Conservation (phyloP, 2,888 invertebrate species). For the Tenthredo amoena region DNA sequence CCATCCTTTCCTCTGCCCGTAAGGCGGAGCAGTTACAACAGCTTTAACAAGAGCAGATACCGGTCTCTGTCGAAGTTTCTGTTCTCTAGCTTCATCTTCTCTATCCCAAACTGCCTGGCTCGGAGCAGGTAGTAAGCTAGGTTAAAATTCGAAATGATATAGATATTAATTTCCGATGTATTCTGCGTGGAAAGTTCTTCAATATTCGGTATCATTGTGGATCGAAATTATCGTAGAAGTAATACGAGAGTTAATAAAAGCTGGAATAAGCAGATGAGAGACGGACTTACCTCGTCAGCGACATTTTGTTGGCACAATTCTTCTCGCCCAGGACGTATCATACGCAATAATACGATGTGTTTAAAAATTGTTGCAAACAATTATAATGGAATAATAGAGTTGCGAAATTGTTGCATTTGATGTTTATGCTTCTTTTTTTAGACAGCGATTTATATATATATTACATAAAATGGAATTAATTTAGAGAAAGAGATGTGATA, state of each 20-base stretch:
- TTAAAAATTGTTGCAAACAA: neutral
- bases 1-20: conserved; percentile 97
- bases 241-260: neutral
- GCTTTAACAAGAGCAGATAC: conserved; percentile 87
- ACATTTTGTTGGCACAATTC: conserved; percentile 45
- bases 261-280: neutral
- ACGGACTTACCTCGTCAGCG: conserved; percentile 46
- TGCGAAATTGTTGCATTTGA: neutral
- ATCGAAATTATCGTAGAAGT: neutral
- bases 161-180: neutral
- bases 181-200: neutral
- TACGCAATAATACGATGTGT: neutral
- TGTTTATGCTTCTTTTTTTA: neutral
- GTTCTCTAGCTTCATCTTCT: conserved; percentile 87
- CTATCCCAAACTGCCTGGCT: conserved; percentile 93
- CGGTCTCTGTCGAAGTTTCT: conserved; percentile 79
- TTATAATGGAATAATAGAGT: neutral
- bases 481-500: neutral
- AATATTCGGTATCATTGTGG: neutral
- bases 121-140: conserved; percentile 92
- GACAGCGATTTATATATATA: neutral
- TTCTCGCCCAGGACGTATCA: neutral
- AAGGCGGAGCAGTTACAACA: conserved; percentile 92
- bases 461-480: neutral
- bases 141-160: neutral